Base-by-base conservation (phyloP, 2,888 invertebrate genomes). In the Balanococcus diminutus region DNA sequence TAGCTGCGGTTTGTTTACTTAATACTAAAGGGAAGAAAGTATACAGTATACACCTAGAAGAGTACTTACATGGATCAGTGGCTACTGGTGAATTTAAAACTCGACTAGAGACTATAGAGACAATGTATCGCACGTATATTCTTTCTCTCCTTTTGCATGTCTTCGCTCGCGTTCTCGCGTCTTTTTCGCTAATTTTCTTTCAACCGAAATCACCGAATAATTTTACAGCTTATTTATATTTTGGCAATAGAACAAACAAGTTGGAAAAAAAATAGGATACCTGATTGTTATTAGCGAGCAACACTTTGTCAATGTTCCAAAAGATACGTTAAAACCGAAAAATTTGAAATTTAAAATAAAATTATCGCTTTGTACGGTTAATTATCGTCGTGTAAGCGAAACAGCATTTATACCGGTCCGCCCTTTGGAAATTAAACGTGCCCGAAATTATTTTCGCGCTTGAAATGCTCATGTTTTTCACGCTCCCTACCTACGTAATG, bases 1-100 rank as follows among this genome's bases (percentile, higher is more conserved):
- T 84, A 84, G 72, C 72, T 42, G 84, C 84, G 84, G 75, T 84
- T 84, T 84, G 84, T 84, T 84, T 84, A 84, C 84, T 79, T 84
- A 84, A n/a, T 19, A 51, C 51, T 51, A 32, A 67, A 61, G 84
- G 84, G 39, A 84, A 84, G 84, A 84, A 75, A 31, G 36, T 28
- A 67, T 11, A 25, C n/a, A n/a, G n/a, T n/a, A n/a, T n/a, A n/a
- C n/a, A n/a, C n/a, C 67, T 14, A 28, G 11, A 67, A 75, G 32
- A 19, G 75, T 31, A 75, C 31, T 75, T 31, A 32, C 75, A 75
- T 32, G 75, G 32, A 75, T 75, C 32, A 75, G 32, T 75, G 75
- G 75, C 75, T 75, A 75, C 75, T 36, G 32, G 32, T 36, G 16
- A 42, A 46, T 46, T 46, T 81, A 19, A 22, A 36, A 79, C 36